A percentile compares a stretch with the other conserved stretches of the same genome.
These are phyloP conservation scores for Myotis lucifugus DNA, from an alignment of 2,113 vertebrate genomes.

Conservation along the genomic window DNA sequence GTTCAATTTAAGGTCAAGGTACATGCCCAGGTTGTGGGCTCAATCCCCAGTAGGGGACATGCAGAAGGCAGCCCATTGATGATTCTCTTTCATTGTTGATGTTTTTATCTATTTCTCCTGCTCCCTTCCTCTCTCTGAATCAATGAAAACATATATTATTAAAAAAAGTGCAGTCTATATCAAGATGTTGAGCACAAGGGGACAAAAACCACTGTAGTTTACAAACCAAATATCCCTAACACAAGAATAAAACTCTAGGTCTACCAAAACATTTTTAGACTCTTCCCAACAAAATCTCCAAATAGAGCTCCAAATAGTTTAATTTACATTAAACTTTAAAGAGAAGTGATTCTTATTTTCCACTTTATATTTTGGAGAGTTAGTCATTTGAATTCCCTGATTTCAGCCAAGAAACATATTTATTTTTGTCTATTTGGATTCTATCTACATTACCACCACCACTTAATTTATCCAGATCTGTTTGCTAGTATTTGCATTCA, in stretches of 20 bases:
- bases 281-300: constrained; percentile 38
- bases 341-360: not conserved
- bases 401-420: not conserved
- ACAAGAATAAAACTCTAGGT: not conserved
- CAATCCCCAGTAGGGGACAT: too few species aligned
- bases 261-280: not conserved
- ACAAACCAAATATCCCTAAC: not conserved
- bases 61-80: too few species aligned
- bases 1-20: too few species aligned
- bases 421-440: not conserved
- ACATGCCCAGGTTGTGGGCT: too few species aligned
- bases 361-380: constrained; percentile 8
- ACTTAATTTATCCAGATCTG: not conserved
- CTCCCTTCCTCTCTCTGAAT: too few species aligned
- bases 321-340: not conserved
- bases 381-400: not conserved
- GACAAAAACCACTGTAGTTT: not conserved
- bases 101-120: too few species aligned
- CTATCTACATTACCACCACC: not conserved
- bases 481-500: not conserved
- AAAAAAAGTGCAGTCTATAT: not conserved
- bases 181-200: not conserved
- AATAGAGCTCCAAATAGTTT: not conserved
- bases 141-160: too few species aligned
- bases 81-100: too few species aligned